phyloP scores from a whole-genome alignment of 2,113 vertebrate genomes.

The Neogobius melanostomus region DNA sequence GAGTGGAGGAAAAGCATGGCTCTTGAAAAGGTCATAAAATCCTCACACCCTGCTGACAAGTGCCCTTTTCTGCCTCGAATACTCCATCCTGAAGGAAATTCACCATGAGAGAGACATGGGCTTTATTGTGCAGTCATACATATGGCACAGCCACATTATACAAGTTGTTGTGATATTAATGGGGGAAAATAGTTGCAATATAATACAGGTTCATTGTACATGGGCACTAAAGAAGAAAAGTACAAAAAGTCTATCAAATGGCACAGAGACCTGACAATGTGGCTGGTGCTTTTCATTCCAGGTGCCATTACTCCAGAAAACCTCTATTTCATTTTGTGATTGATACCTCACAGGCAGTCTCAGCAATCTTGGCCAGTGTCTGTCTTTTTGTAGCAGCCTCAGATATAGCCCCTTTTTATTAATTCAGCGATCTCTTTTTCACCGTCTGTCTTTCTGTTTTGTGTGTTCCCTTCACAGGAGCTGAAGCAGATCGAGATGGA shows the following conservation, averaged over 20 bases:
- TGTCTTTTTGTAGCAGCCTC: constrained; percentile 47
- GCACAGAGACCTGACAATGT: constrained; percentile 41
- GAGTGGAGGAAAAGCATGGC: constrained; percentile 18
- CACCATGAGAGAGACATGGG: constrained; percentile 31
- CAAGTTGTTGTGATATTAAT: not conserved
- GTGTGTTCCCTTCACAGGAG: constrained; percentile 64
- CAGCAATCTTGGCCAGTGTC: constrained; percentile 45
- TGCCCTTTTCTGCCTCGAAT: constrained; percentile 57
- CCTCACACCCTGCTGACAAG: constrained; percentile 48
- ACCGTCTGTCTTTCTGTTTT: constrained; percentile 27
- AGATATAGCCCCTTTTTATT: constrained; percentile 49
- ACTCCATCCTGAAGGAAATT: constrained; percentile 33
- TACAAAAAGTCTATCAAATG: constrained; percentile 53
- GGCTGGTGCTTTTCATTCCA: constrained; percentile 61
- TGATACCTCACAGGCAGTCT: constrained; percentile 58
- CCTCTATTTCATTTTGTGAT: constrained; percentile 67
- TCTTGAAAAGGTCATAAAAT: constrained; percentile 68
- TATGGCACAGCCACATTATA: constrained; percentile 21
- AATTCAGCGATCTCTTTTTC: constrained; percentile 44
- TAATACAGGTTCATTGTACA: not conserved
- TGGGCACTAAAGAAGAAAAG: constrained; percentile 5
- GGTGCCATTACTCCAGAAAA: constrained; percentile 66
- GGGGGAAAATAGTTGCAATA: not conserved
- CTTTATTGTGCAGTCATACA: constrained; percentile 7
- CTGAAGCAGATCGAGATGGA: constrained; percentile 79